Evolutionary conservation across 2,113 vertebrate species (phyloP).

Genomic region (Colinus virginianus): DNA sequence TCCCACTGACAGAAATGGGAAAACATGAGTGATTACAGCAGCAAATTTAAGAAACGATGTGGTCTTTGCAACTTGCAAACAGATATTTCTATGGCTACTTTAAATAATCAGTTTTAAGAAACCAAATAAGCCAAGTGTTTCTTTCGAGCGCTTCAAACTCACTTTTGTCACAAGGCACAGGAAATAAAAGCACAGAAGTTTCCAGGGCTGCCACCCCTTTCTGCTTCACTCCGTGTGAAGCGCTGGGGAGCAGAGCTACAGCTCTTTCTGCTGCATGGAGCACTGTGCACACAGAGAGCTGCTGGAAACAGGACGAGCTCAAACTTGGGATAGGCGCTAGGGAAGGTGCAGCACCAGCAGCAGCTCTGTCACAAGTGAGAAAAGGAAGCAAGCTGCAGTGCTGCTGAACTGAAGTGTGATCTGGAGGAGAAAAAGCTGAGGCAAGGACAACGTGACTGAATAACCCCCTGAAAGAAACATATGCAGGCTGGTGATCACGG

Average conservation of each 20-base stretch:
- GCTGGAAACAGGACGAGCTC: not conserved
- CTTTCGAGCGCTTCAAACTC: not conserved
- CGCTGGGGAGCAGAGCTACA: not conserved
- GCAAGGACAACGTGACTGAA: accelerated
- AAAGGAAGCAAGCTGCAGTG: not conserved
- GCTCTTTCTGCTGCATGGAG: conserved; percentile 42
- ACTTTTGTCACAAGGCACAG: not conserved
- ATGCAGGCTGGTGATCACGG: accelerated
- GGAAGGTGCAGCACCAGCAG: accelerated
- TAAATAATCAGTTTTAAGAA: not conserved
- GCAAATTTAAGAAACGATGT: not conserved
- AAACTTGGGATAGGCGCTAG: not conserved
- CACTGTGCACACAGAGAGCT: not conserved
- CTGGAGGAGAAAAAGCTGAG: not conserved
- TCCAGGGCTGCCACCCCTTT: not conserved
- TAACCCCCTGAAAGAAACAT: not conserved
- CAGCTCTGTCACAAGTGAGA: not conserved
- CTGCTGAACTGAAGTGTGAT: not conserved
- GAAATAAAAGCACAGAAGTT: accelerated
- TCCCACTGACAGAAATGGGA: not conserved
- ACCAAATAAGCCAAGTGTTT: not conserved
- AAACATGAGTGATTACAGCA: not conserved
- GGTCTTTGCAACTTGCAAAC: not conserved
- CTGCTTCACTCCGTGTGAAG: not conserved
- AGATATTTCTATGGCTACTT: not conserved